A percentile compares a stretch with the other conserved stretches of the same genome.
phyloP scores from a whole-genome alignment of 2,113 vertebrate species.

The Rhinoderma darwinii region DNA sequence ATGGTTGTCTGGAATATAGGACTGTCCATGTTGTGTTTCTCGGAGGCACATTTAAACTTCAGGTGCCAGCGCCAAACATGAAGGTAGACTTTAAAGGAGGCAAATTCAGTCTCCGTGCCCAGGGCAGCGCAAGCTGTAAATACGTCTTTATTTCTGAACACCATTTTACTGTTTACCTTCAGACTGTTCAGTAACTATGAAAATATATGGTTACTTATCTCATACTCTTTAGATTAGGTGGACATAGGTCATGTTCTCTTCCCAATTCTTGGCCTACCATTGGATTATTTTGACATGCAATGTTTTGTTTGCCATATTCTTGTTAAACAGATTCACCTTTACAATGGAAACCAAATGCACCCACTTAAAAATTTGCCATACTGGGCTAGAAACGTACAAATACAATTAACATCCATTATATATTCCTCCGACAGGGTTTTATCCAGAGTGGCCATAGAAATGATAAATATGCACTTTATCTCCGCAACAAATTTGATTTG shows the following conservation, averaged over 20 bases:
- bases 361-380: neutral
- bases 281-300: neutral
- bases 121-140: too few species aligned
- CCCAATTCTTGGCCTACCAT: too few species aligned
- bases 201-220: too few species aligned
- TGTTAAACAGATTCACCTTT: neutral
- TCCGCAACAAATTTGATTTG: slow-evolving; percentile 56
- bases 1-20: too few species aligned
- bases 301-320: neutral
- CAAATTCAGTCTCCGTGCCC: too few species aligned
- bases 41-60: too few species aligned
- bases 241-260: too few species aligned
- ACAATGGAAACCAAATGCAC: neutral
- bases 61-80: too few species aligned
- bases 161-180: neutral
- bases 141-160: neutral
- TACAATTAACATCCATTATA: slow-evolving; percentile 44
- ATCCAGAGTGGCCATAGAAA: slow-evolving; percentile 52
- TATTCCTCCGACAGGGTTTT: slow-evolving; percentile 40
- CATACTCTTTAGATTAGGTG: too few species aligned
- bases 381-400: neutral
- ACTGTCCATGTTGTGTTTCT: too few species aligned
- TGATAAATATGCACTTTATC: slow-evolving; percentile 57
- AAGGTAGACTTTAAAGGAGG: too few species aligned
- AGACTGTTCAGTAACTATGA: too few species aligned